A percentile compares a stretch with the other conserved stretches of the same genome.
phyloP scores from a whole-genome alignment of 1,140 invertebrate species.

The Ceratina australensis region DNA sequence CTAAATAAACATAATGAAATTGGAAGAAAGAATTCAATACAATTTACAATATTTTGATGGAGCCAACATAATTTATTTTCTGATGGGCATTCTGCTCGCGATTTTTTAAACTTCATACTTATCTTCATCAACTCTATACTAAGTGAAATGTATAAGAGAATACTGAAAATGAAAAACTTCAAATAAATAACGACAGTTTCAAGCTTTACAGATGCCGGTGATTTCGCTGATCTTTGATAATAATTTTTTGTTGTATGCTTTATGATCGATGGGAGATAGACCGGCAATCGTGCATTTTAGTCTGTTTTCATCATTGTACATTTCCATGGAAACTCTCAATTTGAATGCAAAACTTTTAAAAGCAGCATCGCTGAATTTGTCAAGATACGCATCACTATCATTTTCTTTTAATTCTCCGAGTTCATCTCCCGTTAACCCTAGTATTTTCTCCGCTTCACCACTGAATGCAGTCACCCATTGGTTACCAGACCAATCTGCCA shows the following conservation, averaged over 20 bases:
- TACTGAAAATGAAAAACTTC: too few relatives aligned
- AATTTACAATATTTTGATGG: too few relatives aligned
- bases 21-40: too few relatives aligned
- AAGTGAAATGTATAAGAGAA: too few relatives aligned
- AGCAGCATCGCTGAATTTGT: constrained; percentile 86
- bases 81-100: too few relatives aligned
- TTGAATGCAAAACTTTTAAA: constrained; percentile 92
- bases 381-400: constrained; percentile 81
- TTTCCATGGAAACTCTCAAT: constrained; percentile 92
- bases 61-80: too few relatives aligned
- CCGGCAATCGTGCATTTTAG: constrained; percentile 87
- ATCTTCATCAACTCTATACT: too few relatives aligned
- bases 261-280: constrained; percentile 86
- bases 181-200: background rate
- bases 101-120: too few relatives aligned
- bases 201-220: constrained; percentile 77
- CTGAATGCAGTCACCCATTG: constrained; percentile 95
- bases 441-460: constrained; percentile 89
- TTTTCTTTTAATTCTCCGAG: constrained; percentile 85
- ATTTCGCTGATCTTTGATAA: constrained; percentile 83
- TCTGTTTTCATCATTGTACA: constrained; percentile 93
- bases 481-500: constrained; percentile 90
- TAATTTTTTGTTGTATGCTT: constrained; percentile 86
- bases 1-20: too few relatives aligned
- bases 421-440: constrained; percentile 89